Evolutionary conservation across 2,797 vertebrate species (phyloP).

Genomic region (Kryptolebias ocellatus): DNA sequence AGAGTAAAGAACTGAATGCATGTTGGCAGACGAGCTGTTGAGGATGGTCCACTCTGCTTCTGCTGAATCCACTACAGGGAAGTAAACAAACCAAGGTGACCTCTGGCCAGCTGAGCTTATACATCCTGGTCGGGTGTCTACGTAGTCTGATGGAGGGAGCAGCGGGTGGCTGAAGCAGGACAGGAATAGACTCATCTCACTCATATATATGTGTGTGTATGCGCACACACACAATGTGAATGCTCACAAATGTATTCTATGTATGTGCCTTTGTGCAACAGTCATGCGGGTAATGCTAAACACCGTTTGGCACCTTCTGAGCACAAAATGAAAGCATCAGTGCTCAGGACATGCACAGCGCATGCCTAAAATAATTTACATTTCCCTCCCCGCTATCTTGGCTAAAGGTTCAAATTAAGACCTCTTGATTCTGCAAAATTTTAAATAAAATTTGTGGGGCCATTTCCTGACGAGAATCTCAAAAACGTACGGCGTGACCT

Average conservation of each 20-base stretch:
- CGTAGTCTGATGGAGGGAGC: slow-evolving; percentile 59
- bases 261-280: slow-evolving; percentile 59
- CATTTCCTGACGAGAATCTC: slow-evolving; percentile 20
- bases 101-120: slow-evolving; percentile 73
- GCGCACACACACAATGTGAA: slow-evolving; percentile 11
- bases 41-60: slow-evolving; percentile 57
- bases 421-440: slow-evolving; percentile 2
- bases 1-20: slow-evolving; percentile 34
- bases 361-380: slow-evolving; percentile 18
- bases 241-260: slow-evolving; percentile 32
- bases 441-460: slow-evolving; percentile 14
- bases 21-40: slow-evolving; percentile 44
- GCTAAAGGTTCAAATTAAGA: slow-evolving; percentile 47
- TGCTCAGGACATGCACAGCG: slow-evolving; percentile 33
- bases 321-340: slow-evolving; percentile 59
- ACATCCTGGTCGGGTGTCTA: slow-evolving; percentile 65
- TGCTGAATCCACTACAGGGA: slow-evolving; percentile 55
- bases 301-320: slow-evolving; percentile 54
- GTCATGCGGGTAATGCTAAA: slow-evolving; percentile 67
- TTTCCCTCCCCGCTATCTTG: slow-evolving; percentile 5
- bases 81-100: slow-evolving; percentile 80
- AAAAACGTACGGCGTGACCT: slow-evolving; percentile 39
- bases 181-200: slow-evolving; percentile 75
- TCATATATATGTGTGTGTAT: slow-evolving; percentile 40
- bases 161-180: slow-evolving; percentile 77